phyloP scores from a whole-genome alignment of 1,140 invertebrate species.

The Amyelois transitella region DNA sequence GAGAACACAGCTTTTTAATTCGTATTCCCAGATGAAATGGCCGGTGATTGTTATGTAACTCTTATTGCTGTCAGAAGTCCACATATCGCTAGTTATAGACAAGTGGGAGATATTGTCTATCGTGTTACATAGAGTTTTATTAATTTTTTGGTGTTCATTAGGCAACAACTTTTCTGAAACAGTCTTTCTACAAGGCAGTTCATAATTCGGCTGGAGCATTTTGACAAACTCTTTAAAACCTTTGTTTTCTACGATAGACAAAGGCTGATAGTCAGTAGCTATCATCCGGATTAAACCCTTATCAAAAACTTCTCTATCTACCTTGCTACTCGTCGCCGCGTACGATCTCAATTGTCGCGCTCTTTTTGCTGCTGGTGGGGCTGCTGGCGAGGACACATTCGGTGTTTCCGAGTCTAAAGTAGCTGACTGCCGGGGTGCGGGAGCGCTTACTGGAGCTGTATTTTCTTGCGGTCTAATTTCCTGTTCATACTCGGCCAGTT shows the following conservation, averaged over 20 bases:
- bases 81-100: not conserved
- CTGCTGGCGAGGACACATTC: too few species aligned
- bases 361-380: not conserved
- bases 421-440: not conserved
- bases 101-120: not conserved
- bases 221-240: slow-evolving; percentile 26
- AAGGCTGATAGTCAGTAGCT: slow-evolving; percentile 23
- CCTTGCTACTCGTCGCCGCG: not conserved
- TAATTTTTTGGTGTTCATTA: not conserved
- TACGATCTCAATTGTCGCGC: not conserved
- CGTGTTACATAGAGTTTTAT: not conserved
- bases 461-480: not conserved
- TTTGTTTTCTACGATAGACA: slow-evolving; percentile 26
- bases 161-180: slow-evolving; percentile 1
- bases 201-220: slow-evolving; percentile 18
- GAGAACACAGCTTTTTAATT: not conserved
- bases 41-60: not conserved
- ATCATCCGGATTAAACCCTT: not conserved
- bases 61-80: slow-evolving; percentile 1
- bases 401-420: too few species aligned
- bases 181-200: not conserved
- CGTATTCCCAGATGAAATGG: not conserved
- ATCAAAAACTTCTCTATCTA: slow-evolving; percentile 2
- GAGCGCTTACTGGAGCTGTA: not conserved
- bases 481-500: not conserved